Conservation (phyloP, 2,797 vertebrate species). For the Bufotes viridis region DNA sequence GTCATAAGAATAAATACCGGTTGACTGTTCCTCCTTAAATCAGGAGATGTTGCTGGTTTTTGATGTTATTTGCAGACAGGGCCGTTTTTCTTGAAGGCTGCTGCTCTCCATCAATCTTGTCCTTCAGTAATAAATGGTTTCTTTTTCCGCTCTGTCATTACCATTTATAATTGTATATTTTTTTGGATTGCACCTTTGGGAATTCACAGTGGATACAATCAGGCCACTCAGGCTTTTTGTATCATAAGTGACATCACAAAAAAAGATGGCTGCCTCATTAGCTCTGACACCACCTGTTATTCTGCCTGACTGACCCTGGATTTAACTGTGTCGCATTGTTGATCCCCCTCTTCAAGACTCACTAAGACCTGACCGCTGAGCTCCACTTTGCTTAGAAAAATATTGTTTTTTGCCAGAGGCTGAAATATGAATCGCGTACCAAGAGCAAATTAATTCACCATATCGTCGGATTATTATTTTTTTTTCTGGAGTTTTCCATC, state of each 20-base stretch:
- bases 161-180: background rate
- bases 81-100: background rate
- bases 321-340: conserved; percentile 39
- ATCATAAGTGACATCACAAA: conserved; percentile 16
- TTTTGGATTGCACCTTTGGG: background rate
- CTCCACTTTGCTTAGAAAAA: conserved; percentile 50
- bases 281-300: conserved; percentile 49
- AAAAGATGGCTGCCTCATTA: conserved; percentile 33
- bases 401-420: conserved; percentile 56
- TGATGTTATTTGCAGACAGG: background rate
- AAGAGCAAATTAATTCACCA: conserved; percentile 59
- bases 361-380: conserved; percentile 17
- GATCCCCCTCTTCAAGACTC: background rate
- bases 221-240: background rate
- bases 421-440: conserved; percentile 51
- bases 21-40: too few relatives aligned
- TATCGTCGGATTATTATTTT: conserved; percentile 46
- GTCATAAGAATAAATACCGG: too few relatives aligned
- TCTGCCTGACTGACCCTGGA: conserved; percentile 19
- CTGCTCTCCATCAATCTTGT: background rate
- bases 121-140: background rate
- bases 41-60: too few relatives aligned
- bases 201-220: background rate
- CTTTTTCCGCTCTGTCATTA: background rate
- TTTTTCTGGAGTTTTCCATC: conserved; percentile 26